A percentile compares a stretch with the other conserved stretches of the same genome.
Evolutionary conservation across 2,888 invertebrate genomes (phyloP).

Genomic region (Asteroscopus sphinx): DNA sequence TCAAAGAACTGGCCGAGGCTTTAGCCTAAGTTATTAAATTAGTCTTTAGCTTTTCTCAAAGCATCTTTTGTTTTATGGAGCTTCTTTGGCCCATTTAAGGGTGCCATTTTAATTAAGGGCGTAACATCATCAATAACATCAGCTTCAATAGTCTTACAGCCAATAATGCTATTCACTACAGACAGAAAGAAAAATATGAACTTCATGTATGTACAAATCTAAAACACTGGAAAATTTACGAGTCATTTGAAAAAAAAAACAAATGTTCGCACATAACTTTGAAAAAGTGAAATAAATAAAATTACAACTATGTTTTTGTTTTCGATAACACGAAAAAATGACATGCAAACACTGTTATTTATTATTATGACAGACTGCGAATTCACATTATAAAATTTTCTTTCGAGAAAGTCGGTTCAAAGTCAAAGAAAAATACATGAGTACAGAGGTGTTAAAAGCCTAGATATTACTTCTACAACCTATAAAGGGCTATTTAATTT

Average conservation of each 20-base stretch:
- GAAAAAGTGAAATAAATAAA: slow-evolving; percentile 19
- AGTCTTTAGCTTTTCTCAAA: too few relatives aligned
- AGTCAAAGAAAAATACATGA: slow-evolving; percentile 16
- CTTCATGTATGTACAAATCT: not conserved
- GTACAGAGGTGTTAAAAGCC: slow-evolving; percentile 2
- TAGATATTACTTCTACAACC: not conserved
- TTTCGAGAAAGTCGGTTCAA: slow-evolving; percentile 24
- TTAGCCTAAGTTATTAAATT: too few relatives aligned
- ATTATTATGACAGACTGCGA: slow-evolving; percentile 22
- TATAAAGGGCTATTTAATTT: not conserved
- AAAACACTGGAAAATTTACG: slow-evolving; percentile 23
- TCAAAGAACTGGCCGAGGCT: too few relatives aligned
- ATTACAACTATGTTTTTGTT: slow-evolving; percentile 12
- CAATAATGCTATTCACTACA: too few relatives aligned
- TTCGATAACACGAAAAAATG: slow-evolving; percentile 21
- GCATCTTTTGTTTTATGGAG: too few relatives aligned
- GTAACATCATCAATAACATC: too few relatives aligned
- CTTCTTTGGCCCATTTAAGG: too few relatives aligned
- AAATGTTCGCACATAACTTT: not conserved
- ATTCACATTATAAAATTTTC: slow-evolving; percentile 10
- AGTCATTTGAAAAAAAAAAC: slow-evolving; percentile 8
- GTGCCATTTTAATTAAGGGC: too few relatives aligned
- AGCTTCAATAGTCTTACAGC: too few relatives aligned
- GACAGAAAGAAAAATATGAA: slow-evolving; percentile 16
- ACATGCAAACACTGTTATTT: slow-evolving; percentile 27